Percentiles rank a stretch among this genome's conserved stretches.
Conservation (phyloP, 2,888 invertebrate genomes). For the Deladenus siricidicola region DNA sequence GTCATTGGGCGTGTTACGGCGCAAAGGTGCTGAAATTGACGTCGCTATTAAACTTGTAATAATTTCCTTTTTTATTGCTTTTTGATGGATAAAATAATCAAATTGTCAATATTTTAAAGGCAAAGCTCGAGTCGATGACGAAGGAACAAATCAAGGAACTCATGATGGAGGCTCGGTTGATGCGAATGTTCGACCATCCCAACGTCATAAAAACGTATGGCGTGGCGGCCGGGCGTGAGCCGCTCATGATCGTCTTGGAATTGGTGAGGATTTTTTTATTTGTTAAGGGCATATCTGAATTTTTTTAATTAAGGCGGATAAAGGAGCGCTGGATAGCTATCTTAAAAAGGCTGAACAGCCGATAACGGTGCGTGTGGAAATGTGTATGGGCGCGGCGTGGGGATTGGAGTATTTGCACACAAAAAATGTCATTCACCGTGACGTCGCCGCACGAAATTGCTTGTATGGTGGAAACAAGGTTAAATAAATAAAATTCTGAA, state of each 20-base stretch:
- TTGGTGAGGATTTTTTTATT: slow-evolving; percentile 4
- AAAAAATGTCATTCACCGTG: slow-evolving; percentile 26
- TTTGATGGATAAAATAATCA: too few relatives aligned
- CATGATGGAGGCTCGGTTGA: slow-evolving; percentile 23
- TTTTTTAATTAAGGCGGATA: slow-evolving; percentile 11
- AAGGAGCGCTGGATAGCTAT: slow-evolving; percentile 17
- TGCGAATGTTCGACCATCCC: slow-evolving; percentile 22
- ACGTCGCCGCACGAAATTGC: slow-evolving; percentile 27
- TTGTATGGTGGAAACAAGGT: slow-evolving; percentile 12
- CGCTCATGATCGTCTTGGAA: slow-evolving; percentile 28
- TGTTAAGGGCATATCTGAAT: too few relatives aligned
- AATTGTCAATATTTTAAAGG: too few relatives aligned
- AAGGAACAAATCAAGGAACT: slow-evolving; percentile 27
- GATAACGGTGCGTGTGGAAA: slow-evolving; percentile 27
- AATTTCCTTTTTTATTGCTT: too few relatives aligned
- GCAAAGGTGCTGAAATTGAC: slow-evolving; percentile 9
- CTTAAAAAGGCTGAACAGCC: slow-evolving; percentile 16
- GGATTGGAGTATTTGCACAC: slow-evolving; percentile 31
- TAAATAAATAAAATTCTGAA: too few relatives aligned
- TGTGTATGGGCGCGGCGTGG: slow-evolving; percentile 35
- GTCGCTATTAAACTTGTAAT: slow-evolving; percentile 25
- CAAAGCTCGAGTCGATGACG: slow-evolving; percentile 18
- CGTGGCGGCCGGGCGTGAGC: slow-evolving; percentile 25
- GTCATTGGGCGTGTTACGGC: slow-evolving; percentile 13
- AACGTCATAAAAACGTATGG: slow-evolving; percentile 26